These are phyloP conservation scores for Epizoanthus scotinus DNA, from an alignment of 92 coral and sea anemone species.

Conservation along the genomic window DNA sequence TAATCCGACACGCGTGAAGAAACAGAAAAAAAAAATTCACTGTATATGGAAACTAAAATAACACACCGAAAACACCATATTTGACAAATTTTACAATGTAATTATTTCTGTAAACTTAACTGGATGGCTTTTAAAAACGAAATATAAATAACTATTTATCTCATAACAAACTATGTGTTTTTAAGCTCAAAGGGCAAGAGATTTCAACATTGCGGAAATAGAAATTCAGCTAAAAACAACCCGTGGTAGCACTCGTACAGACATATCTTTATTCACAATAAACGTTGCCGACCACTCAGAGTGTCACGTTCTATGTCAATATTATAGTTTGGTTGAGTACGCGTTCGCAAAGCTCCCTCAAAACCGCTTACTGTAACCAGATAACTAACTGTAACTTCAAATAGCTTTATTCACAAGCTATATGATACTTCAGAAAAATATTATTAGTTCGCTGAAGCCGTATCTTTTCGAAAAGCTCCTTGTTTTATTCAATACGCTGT, in stretches of 20 bases:
- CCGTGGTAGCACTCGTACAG: neutral
- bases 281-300: slow-evolving; percentile 3
- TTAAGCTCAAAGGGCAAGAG: neutral
- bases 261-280: slow-evolving; percentile 20
- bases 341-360: neutral
- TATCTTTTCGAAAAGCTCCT: slow-evolving; percentile 30
- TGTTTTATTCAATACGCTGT: slow-evolving; percentile 27
- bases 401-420: neutral
- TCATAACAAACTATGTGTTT: neutral
- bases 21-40: slow-evolving; percentile 6
- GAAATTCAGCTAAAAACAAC: neutral
- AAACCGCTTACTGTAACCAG: neutral
- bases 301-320: slow-evolving; percentile 45
- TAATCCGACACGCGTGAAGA: slow-evolving; percentile 17
- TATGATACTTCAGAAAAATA: slow-evolving; percentile 9
- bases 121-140: neutral
- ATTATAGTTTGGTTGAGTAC: slow-evolving; percentile 28
- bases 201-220: neutral
- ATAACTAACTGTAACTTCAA: neutral
- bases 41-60: slow-evolving; percentile 1
- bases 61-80: slow-evolving; percentile 16
- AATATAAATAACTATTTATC: neutral
- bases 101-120: neutral
- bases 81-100: slow-evolving; percentile 17
- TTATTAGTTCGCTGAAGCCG: slow-evolving; percentile 14